Evolutionary conservation across 2,888 invertebrate species (phyloP), one percentile per base, ranked within the genome.

Genomic region (Altica lythri): DNA sequence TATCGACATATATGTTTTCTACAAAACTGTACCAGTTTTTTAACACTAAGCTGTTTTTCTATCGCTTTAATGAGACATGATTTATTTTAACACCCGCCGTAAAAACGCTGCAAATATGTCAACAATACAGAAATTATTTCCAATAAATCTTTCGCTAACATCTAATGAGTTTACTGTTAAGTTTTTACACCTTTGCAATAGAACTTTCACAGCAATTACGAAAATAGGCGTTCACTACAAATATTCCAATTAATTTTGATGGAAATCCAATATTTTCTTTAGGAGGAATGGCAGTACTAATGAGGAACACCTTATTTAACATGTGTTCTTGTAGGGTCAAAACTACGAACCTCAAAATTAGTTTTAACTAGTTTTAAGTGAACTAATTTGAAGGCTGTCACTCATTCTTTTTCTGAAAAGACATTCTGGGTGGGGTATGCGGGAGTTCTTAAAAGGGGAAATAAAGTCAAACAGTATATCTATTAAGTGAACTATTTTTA

Each of bases 241-340:
- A 55, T 55, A 49, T 51, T 51, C 51, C 51, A 55, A 55, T 55
- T 51, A 55, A 50, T 55, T 55, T 51, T 55, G 55, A 55, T 51
- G 49, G 55, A 55, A 55, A 55, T 51, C 34, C 55, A 51, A 55
- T 55, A 47, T 55, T 55, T 51, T 55, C 47, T 30, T 55, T 47
- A 22, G 12, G 13, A 18, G 9, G 9, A 22, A 16, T 35, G 35
- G 38, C 49, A 25, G 29, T 44, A 51, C 55, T 55, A 55, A 55
- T 55, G 55, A 55, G 46, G 40, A 54, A 46, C 49, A 45, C 51
- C 42, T 55, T 42, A 45, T 45, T 22, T 43, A 55, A 51, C 55
- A 55, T 47, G 46, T 55, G 55, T 47, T 47, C 25, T 32, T 40
- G 30, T n/a, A 14, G 37, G 40, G 48, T 49, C 40, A 48, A 44